Percentiles rank a stretch among this genome's conserved stretches.
Evolutionary conservation across 2,888 invertebrate species (phyloP).

Genomic region (Phyllotreta striolata): DNA sequence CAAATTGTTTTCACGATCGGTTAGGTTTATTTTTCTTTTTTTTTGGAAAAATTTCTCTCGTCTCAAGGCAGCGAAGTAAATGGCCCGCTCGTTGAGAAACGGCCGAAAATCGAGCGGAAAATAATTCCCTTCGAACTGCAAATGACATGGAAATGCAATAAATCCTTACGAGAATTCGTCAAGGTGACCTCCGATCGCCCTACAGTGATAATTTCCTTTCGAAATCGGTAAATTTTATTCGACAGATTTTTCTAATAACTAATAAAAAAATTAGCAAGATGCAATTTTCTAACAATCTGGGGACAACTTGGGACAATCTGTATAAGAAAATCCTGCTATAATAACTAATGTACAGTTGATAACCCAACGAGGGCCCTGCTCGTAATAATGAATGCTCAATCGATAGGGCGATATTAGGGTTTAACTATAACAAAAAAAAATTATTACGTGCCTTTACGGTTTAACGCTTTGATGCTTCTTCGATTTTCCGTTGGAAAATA

Average conservation of each 20-base stretch:
- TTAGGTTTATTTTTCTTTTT: not conserved
- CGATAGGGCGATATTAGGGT: not conserved
- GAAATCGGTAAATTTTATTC: not conserved
- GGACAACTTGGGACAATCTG: too few relatives aligned
- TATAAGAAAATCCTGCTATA: too few relatives aligned
- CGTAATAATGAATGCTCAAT: too few relatives aligned
- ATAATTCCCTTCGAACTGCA: conserved; percentile 23
- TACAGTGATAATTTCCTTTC: too few relatives aligned
- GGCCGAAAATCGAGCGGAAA: conserved; percentile 30
- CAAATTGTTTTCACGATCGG: too few relatives aligned
- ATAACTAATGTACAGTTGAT: too few relatives aligned
- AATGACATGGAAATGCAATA: conserved; percentile 31
- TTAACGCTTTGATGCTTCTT: conserved; percentile 7
- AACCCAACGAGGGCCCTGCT: too few relatives aligned
- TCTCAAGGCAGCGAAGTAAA: not conserved
- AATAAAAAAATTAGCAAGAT: too few relatives aligned
- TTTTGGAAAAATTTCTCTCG: not conserved
- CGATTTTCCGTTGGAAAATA: conserved; percentile 5
- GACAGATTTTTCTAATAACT: not conserved
- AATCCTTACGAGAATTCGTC: conserved; percentile 12
- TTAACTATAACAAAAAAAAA: conserved; percentile 5
- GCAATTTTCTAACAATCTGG: too few relatives aligned
- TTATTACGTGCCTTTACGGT: conserved; percentile 3
- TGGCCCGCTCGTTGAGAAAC: conserved; percentile 13
- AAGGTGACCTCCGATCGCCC: too few relatives aligned